These are phyloP conservation scores for Ceriagrion tenellum DNA, from an alignment of 2,888 invertebrate genomes.

Conservation along the genomic window DNA sequence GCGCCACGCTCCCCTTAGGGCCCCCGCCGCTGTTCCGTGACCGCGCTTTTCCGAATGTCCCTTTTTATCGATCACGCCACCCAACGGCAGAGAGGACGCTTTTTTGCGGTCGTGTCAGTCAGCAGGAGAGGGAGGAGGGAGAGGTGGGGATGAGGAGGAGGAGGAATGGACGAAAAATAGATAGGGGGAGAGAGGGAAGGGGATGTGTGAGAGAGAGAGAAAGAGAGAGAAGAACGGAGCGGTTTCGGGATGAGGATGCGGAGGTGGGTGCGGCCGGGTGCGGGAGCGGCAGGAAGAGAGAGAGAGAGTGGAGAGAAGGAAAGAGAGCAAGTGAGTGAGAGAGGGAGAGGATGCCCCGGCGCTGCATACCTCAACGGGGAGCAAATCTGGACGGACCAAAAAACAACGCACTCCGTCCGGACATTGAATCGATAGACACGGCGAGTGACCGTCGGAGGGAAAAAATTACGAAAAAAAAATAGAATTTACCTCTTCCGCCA, in stretches of 20 bases:
- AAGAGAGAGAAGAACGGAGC: background rate
- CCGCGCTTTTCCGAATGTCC: slow-evolving; percentile 36
- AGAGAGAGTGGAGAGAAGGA: background rate
- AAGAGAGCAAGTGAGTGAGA: background rate
- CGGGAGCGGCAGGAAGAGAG: background rate
- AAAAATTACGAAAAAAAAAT: background rate
- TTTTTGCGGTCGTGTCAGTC: slow-evolving; percentile 52
- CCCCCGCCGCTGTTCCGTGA: slow-evolving; percentile 40
- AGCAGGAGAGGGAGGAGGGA: background rate
- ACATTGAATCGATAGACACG: slow-evolving; percentile 60
- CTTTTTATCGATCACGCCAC: slow-evolving; percentile 60
- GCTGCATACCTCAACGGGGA: slow-evolving; percentile 47
- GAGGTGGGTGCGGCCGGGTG: background rate
- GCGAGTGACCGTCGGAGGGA: slow-evolving; percentile 20
- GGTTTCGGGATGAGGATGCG: background rate
- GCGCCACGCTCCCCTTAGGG: too few relatives aligned
- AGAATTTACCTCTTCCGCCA: background rate
- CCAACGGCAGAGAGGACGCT: background rate
- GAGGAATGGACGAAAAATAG: too few relatives aligned
- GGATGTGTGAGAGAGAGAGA: too few relatives aligned
- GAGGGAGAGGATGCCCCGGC: background rate
- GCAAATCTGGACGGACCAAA: slow-evolving; percentile 54
- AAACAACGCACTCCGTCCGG: slow-evolving; percentile 46
- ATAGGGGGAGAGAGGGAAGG: too few relatives aligned
- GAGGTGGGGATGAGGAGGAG: background rate